Evolutionary conservation across 2,113 vertebrate genomes (phyloP), one percentile per base, ranked within the genome.

Genomic region (Callorhinus ursinus): DNA sequence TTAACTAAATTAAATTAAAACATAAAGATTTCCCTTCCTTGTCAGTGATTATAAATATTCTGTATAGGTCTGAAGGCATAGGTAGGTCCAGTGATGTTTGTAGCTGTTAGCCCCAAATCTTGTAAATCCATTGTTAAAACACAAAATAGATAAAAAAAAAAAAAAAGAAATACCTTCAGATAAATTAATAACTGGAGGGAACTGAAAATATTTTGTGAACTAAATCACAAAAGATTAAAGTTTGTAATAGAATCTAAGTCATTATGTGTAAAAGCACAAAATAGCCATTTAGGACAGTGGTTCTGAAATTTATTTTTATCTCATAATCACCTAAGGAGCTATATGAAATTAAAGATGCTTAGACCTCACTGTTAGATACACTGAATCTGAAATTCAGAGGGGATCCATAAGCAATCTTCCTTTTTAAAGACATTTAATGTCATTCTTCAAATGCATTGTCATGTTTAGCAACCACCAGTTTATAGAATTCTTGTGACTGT

Each of bases 1-100:
- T 89, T 84, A 96, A 55, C 10, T 51, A 87, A 87, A 57, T 79
- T 74, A 91, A 96, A 61, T 65, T 67, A 90, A 88, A 63, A 72
- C 5, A 63, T 36, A 57, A 86, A 72, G 5, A 39, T 77, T 89
- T 77, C 11, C 59, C 21, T 65, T 69, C 6, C 55, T 93, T 16
- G 26, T 31, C 10, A 81, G 26, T 59, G 18, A 95, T 90, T 84
- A 53, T 33, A 88, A 91, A 89, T 76, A 79, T 79, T 87, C 15
- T 71, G 72, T 63, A n/a, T 55, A 18, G 5, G 2, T 85, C 31
- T 88, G 18, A 95, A 84, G 71, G 8, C 7, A 74, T 13, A 77
- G 1, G 22, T 61, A 2, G 26, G 5, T 79, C 28, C n/a, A 90
- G 76, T 85, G 31, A 65, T 31, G 13, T 92, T 88, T 96, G 13